Conservation (phyloP, 2,797 vertebrate species). For the Channa striata region DNA sequence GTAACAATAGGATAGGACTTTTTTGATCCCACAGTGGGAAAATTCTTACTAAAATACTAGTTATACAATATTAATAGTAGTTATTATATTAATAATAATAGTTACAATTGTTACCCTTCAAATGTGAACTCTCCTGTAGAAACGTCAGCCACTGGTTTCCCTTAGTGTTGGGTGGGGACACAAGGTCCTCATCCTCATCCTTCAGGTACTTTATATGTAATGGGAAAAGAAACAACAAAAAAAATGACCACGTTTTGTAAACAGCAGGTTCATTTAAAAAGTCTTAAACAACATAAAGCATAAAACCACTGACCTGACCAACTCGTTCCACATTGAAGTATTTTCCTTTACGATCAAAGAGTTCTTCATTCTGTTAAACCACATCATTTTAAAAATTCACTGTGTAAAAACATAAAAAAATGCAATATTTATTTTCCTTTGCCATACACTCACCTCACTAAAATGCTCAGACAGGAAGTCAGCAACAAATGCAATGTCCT, state of each 20-base stretch:
- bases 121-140: constrained; percentile 89
- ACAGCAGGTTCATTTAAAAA: not conserved
- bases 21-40: no score
- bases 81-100: no score
- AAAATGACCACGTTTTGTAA: constrained; percentile 5
- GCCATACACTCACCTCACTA: constrained; percentile 89
- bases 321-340: constrained; percentile 98
- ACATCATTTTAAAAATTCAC: not conserved
- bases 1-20: not conserved
- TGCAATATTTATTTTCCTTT: not conserved
- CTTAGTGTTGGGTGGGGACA: constrained; percentile 94
- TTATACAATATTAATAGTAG: no score
- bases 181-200: constrained; percentile 97
- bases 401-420: not conserved
- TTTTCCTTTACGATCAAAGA: constrained; percentile 98
- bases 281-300: not conserved
- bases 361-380: constrained; percentile 91
- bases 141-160: constrained; percentile 98
- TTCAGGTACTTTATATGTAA: constrained; percentile 90
- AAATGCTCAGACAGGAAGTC: constrained; percentile 99
- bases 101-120: constrained; percentile 86
- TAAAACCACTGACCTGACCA: constrained; percentile 89
- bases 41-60: no score
- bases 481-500: constrained; percentile 97
- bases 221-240: not conserved